phyloP scores from a whole-genome alignment of 2,113 vertebrate genomes.

The Uria lomvia region DNA sequence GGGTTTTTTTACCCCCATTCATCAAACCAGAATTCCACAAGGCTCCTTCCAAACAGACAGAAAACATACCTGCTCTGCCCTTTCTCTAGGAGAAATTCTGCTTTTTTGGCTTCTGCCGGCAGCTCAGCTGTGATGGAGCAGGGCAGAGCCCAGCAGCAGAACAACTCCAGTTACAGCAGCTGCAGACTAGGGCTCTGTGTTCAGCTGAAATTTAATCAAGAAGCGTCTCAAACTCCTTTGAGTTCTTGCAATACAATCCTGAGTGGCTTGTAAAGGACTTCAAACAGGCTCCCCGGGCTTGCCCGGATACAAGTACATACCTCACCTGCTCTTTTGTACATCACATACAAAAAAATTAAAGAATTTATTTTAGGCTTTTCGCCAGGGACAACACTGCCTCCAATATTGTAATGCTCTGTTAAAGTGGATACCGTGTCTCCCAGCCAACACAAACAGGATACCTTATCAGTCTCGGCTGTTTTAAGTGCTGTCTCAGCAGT shows the following conservation, averaged over 20 bases:
- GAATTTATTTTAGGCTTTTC: conserved; percentile 37
- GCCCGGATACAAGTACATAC: conserved; percentile 46
- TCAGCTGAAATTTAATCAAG: conserved; percentile 67
- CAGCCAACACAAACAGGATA: conserved; percentile 53
- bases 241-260: conserved; percentile 61
- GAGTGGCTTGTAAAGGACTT: conserved; percentile 56
- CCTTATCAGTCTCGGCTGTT: conserved; percentile 34
- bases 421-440: neutral
- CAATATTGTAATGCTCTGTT: neutral
- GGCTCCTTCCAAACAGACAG: neutral
- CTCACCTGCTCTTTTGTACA: conserved; percentile 55
- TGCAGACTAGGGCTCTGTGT: conserved; percentile 53
- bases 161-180: conserved; percentile 37
- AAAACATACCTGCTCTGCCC: neutral
- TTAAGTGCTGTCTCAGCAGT: conserved; percentile 43
- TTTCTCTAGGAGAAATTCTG: neutral
- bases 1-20: neutral
- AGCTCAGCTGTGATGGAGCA: neutral
- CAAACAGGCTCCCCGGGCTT: conserved; percentile 33
- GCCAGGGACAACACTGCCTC: conserved; percentile 42
- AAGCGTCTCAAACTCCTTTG: conserved; percentile 53
- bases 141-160: neutral
- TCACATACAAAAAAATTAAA: conserved; percentile 24
- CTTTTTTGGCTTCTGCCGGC: neutral
- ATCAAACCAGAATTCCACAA: neutral